These are phyloP conservation scores for Sinocyclocheilus maitianheensis DNA, from an alignment of 2,113 vertebrate genomes.

Conservation along the genomic window DNA sequence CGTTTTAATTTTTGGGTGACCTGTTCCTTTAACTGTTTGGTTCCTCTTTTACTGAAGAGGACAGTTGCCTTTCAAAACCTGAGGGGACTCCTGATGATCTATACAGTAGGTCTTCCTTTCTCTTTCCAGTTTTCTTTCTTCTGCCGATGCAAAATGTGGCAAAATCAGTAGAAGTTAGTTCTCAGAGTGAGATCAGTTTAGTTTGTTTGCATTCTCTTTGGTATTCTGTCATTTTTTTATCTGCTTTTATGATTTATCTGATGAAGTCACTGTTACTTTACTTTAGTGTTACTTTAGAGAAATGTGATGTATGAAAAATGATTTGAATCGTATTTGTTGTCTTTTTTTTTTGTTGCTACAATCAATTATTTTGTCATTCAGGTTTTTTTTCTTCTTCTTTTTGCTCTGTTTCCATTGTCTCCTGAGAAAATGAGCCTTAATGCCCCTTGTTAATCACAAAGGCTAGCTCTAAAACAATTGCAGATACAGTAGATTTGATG, in stretches of 20 bases:
- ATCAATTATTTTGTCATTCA: neutral
- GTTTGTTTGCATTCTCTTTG: constrained; percentile 5
- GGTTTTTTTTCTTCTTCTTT: neutral
- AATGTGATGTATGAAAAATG: neutral
- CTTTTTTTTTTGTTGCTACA: neutral
- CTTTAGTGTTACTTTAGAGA: neutral
- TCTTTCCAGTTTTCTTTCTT: neutral
- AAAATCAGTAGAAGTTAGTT: neutral
- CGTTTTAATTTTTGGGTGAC: too few species aligned
- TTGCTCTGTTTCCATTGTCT: neutral
- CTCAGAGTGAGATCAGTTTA: constrained; percentile 44
- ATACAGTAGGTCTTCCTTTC: neutral
- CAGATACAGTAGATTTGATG: constrained; percentile 23
- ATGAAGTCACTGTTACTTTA: neutral
- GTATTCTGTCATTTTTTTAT: neutral
- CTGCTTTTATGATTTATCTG: neutral
- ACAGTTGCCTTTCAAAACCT: neutral
- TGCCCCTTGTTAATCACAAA: neutral
- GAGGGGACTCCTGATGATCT: neutral
- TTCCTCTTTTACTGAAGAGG: neutral
- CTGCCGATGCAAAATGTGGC: neutral
- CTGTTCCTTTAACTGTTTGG: neutral
- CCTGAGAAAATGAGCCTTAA: neutral
- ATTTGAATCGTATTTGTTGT: neutral
- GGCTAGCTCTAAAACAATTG: neutral